Percentiles rank a stretch among this genome's conserved stretches.
phyloP scores from a whole-genome alignment of 2,888 invertebrate genomes.

The Drepanosiphum platanoidis region DNA sequence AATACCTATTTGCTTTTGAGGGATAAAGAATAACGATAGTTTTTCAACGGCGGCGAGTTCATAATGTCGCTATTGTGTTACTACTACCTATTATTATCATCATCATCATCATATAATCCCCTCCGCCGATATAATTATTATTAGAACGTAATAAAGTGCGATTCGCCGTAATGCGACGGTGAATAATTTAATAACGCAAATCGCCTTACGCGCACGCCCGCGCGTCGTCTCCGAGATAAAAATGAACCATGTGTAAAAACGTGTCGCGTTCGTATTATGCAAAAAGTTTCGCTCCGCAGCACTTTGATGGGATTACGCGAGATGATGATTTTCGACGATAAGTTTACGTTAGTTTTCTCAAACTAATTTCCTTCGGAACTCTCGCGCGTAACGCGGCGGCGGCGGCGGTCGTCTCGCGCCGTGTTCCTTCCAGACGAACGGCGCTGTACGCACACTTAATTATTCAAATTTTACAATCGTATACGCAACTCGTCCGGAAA shows the following conservation, averaged over 20 bases:
- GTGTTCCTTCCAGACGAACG: background rate
- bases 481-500: too few relatives aligned
- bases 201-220: background rate
- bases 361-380: background rate
- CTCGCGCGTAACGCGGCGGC: background rate
- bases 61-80: background rate
- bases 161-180: background rate
- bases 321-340: background rate
- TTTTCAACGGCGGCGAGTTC: too few relatives aligned
- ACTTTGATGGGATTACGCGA: constrained; percentile 1
- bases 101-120: too few relatives aligned
- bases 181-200: background rate
- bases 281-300: background rate
- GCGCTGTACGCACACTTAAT: background rate
- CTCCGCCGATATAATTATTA: background rate
- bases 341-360: background rate
- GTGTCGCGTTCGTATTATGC: background rate
- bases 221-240: background rate
- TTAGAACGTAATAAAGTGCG: background rate
- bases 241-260: background rate
- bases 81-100: too few relatives aligned
- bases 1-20: too few relatives aligned
- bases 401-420: background rate
- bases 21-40: too few relatives aligned
- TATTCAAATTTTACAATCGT: background rate